Percentiles rank a stretch among this genome's conserved stretches.
Conservation (phyloP, 2,113 vertebrate genomes). For the Sclerurus mexicanus region DNA sequence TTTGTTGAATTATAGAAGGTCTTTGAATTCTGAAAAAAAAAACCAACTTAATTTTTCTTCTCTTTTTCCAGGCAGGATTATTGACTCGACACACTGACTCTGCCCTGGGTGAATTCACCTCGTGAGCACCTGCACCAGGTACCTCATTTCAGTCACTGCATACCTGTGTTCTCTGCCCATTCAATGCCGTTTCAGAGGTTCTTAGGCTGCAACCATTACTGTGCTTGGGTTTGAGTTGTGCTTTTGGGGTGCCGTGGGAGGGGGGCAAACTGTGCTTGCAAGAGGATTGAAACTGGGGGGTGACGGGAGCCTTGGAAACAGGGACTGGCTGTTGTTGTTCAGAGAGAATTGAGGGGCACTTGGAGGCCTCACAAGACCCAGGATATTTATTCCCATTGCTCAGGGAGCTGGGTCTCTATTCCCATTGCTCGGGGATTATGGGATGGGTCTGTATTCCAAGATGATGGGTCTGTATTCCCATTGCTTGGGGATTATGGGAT, state of each 20-base stretch:
- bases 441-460: too few relatives aligned
- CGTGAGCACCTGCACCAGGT: background rate
- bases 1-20: background rate
- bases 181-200: rapidly evolving
- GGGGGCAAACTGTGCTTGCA: background rate
- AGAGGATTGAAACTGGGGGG: background rate
- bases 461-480: too few relatives aligned
- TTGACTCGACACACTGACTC: background rate
- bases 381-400: background rate
- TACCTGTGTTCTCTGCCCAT: background rate
- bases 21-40: background rate
- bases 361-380: background rate
- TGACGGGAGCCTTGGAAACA: background rate
- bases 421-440: background rate
- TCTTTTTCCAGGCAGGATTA: background rate
- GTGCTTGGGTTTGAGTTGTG: background rate
- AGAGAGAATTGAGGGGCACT: rapidly evolving
- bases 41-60: background rate
- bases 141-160: background rate
- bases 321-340: background rate
- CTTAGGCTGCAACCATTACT: background rate
- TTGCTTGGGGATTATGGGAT: too few relatives aligned
- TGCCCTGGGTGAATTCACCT: background rate
- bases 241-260: background rate
- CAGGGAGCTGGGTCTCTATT: too few relatives aligned